Conservation (phyloP, 2,113 vertebrate genomes). For the Calidris pugnax region DNA sequence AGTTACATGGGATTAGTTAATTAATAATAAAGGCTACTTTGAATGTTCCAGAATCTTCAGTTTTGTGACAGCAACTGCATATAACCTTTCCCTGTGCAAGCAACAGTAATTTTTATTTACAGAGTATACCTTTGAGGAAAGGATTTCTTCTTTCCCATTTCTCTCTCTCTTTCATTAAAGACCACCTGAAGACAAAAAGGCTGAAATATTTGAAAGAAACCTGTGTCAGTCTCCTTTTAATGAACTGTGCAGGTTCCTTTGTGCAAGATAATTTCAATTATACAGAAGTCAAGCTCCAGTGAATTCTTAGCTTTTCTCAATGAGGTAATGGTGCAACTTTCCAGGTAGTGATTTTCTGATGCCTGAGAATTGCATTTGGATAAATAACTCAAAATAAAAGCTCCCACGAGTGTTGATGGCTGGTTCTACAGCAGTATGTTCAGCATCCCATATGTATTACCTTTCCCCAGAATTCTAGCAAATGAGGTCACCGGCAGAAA, state of each 20-base stretch:
- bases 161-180: not conserved
- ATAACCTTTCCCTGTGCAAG: not conserved
- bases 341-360: not conserved
- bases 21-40: not conserved
- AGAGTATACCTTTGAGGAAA: not conserved
- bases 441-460: not conserved
- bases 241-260: not conserved
- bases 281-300: not conserved
- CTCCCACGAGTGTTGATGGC: not conserved
- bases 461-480: not conserved
- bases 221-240: not conserved
- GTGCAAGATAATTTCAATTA: conserved; percentile 11
- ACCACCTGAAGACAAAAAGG: not conserved
- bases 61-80: not conserved
- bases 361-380: not conserved
- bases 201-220: not conserved
- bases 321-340: not conserved
- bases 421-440: not conserved
- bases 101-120: not conserved
- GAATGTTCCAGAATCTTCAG: not conserved
- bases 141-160: not conserved
- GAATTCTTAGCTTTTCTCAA: not conserved
- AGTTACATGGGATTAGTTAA: not conserved
- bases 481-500: not conserved
- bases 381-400: conserved; percentile 11